Conservation (phyloP, 2,888 invertebrate species). For the Pachydiplax longipennis region DNA sequence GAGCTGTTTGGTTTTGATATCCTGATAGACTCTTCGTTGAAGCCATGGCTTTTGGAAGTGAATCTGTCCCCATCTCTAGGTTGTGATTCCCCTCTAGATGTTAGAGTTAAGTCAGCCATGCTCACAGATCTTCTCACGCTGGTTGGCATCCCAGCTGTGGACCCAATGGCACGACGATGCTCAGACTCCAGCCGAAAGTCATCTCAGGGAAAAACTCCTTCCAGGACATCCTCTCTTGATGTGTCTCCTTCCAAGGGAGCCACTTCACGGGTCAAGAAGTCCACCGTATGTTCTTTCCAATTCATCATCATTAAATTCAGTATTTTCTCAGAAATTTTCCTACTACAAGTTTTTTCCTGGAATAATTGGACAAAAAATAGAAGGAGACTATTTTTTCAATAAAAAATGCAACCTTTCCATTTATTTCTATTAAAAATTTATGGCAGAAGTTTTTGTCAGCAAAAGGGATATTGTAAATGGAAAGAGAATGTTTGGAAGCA, state of each 20-base stretch:
- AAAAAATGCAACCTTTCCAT: no score
- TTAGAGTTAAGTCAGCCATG: constrained; percentile 90
- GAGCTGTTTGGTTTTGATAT: constrained; percentile 96
- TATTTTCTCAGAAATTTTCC: no score
- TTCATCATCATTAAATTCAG: no score
- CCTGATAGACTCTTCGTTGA: constrained; percentile 86
- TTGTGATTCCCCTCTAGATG: constrained; percentile 92
- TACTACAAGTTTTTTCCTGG: no score
- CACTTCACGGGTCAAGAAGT: constrained; percentile 56
- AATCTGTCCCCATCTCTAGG: constrained; percentile 91
- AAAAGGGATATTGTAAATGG: no score
- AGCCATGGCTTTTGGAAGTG: constrained; percentile 95
- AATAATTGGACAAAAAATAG: no score
- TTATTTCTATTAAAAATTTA: no score
- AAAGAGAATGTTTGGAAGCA: no score
- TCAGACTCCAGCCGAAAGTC: background rate
- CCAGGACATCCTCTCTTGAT: constrained; percentile 3
- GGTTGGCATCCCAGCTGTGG: constrained; percentile 83
- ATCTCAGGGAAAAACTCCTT: background rate
- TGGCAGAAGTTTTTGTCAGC: no score
- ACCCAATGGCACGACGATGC: constrained; percentile 66
- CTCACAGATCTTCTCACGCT: constrained; percentile 91
- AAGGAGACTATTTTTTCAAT: no score
- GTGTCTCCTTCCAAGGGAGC: background rate
- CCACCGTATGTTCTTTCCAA: constrained; percentile 59